Conservation (phyloP, 23 tunicate genomes). For the Trididemnum nubilum region DNA sequence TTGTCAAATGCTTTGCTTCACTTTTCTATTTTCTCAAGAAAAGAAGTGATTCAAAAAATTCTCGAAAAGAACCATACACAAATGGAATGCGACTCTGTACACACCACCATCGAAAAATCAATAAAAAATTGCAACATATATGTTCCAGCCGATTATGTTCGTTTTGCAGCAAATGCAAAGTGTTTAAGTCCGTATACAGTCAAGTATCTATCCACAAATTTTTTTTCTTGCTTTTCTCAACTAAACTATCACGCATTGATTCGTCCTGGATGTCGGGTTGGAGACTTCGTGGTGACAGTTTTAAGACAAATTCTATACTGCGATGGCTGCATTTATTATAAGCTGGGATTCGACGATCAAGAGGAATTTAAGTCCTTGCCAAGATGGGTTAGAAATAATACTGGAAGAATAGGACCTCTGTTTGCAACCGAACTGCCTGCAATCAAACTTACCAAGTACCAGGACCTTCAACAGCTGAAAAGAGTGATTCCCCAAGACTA, state of each 20-base stretch:
- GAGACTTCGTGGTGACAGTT: neutral
- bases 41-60: neutral
- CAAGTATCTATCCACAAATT: neutral
- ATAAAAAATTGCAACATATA: neutral
- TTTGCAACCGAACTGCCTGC: neutral
- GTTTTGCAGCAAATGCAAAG: slow-evolving; percentile 1
- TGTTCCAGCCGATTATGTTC: neutral
- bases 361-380: slow-evolving; percentile 1
- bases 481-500: neutral
- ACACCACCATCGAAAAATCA: slow-evolving; percentile 1
- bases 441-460: neutral
- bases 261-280: neutral
- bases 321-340: neutral
- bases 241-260: neutral
- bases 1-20: no score
- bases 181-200: neutral
- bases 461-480: slow-evolving; percentile 1
- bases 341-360: slow-evolving; percentile 2
- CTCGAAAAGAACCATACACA: neutral
- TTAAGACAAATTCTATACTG: neutral
- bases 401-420: neutral
- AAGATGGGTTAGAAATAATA: neutral
- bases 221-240: neutral
- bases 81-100: neutral
- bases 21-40: neutral